These are phyloP conservation scores for Dryobates pubescens DNA, from an alignment of 2,797 vertebrate genomes.

Conservation along the genomic window DNA sequence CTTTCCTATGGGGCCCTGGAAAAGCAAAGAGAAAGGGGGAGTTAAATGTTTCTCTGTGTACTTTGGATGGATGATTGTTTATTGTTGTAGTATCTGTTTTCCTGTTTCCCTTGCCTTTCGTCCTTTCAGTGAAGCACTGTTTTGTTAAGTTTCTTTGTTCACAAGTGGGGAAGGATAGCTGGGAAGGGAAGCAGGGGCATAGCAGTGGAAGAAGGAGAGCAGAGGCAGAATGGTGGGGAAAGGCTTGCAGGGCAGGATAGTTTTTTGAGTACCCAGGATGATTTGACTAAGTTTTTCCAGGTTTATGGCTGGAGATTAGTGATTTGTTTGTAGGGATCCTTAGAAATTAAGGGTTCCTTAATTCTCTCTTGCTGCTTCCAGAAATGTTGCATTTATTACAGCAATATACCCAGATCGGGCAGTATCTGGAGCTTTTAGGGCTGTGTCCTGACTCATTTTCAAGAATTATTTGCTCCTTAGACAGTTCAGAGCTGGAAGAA, in stretches of 20 bases:
- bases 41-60: background rate
- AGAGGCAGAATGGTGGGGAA: background rate
- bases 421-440: background rate
- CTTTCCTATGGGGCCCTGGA: background rate
- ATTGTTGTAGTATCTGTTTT: conserved; percentile 24
- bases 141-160: background rate
- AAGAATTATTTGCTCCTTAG: background rate
- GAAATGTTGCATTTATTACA: background rate
- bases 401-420: background rate
- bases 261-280: background rate
- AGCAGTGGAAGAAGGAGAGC: background rate
- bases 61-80: conserved; percentile 13
- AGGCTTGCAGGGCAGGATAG: background rate
- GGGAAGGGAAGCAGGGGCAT: background rate
- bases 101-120: conserved; percentile 2
- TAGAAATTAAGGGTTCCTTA: background rate
- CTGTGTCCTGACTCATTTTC: background rate
- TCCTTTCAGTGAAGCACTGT: background rate
- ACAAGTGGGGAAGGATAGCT: background rate
- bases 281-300: background rate
- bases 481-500: background rate
- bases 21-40: conserved; percentile 6
- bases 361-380: background rate
- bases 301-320: background rate
- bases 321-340: background rate